Conservation (phyloP, 2,797 vertebrate species). For the Lateolabrax maculatus region DNA sequence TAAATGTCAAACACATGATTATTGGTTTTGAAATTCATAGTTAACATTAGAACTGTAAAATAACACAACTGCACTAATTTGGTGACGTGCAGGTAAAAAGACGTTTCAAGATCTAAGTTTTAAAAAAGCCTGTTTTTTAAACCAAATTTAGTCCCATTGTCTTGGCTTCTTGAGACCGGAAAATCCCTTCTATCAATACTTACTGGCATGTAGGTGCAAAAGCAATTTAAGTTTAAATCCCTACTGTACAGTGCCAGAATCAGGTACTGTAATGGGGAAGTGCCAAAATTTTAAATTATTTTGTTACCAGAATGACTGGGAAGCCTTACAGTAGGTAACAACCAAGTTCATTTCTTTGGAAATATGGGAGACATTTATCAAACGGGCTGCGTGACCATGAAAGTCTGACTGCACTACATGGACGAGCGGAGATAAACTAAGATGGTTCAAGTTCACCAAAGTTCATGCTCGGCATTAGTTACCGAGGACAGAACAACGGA, state of each 20-base stretch:
- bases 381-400: background rate
- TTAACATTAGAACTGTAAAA: background rate
- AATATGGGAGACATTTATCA: constrained; percentile 23
- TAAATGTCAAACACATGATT: background rate
- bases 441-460: constrained; percentile 52
- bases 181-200: background rate
- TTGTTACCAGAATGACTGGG: background rate
- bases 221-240: background rate
- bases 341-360: constrained; percentile 27
- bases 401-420: constrained; percentile 32
- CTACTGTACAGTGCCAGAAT: background rate
- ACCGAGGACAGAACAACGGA: constrained; percentile 48
- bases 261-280: background rate
- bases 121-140: no score
- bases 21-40: background rate
- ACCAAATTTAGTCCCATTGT: background rate
- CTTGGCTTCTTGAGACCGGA: background rate
- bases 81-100: background rate
- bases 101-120: no score
- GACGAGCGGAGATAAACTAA: constrained; percentile 40
- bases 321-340: constrained; percentile 5
- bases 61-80: background rate
- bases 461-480: constrained; percentile 53
- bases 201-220: background rate
- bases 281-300: background rate